Base-by-base conservation (phyloP, 2,113 vertebrate genomes). In the Willisornis vidua region DNA sequence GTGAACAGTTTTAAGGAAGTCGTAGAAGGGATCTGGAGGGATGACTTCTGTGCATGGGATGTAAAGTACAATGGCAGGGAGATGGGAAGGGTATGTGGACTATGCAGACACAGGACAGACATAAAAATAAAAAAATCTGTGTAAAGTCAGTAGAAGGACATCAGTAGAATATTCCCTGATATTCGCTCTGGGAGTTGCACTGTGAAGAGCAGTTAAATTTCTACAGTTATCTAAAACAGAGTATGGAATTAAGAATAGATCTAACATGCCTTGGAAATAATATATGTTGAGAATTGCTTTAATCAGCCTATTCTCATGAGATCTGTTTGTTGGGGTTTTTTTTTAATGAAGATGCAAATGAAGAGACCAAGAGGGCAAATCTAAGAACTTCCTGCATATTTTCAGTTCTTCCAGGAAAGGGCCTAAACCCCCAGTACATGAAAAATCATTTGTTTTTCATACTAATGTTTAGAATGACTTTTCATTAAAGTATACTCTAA, bases 371-470 rank as follows among this genome's bases (percentile, higher is more conserved):
- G 28, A 57, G 65, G 52, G n/a, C 65, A 84, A 45, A 88, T 86
- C n/a, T 80, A 86, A 81, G 65, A 61, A 88, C 65, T 96, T 96
- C 92, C 90, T 96, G 87, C 58, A 58, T 95, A 70, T 68, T 91
- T 92, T 84, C 86, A 67, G 81, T 89, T 86, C 79, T 78, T 86
- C 31, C 41, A 84, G 55, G 28, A 90, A 95, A 65, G 24, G 65
- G 24, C 59, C 48, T 78, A 77, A 87, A 59, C 48, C 13, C 41
- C 9, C 49, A 28, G 1, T 45, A 79, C 19, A 68, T 13, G 12
- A 86, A 37, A 91, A 76, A 78, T 46, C 18, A 3, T 57, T 41
- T 37, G 48, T 23, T 90, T 74, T 66, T 12, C 61, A 55, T 48
- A 48, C 7, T 48, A 59, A 59, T 14, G 17, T 80, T 91, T 82